Conservation (phyloP, 2,113 vertebrate genomes). For the Rhizomys pruinosus region DNA sequence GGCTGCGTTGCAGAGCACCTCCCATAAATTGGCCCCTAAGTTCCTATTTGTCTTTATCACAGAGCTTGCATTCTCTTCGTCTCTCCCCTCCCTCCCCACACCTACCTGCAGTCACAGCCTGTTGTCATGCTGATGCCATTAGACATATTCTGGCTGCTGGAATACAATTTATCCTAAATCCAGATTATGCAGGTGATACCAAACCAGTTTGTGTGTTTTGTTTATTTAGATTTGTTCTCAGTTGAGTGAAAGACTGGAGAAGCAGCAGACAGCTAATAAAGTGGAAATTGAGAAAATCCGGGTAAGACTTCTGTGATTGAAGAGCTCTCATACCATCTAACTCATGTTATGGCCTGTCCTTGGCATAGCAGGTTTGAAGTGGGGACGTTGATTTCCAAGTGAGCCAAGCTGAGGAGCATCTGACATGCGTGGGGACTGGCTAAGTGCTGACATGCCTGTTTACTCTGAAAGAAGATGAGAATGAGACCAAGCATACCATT, state of each 20-base stretch:
- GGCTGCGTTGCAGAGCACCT: fast-evolving
- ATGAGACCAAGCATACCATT: neutral
- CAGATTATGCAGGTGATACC: neutral
- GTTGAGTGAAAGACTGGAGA: constrained; percentile 97
- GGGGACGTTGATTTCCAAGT: no score
- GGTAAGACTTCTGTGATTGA: constrained; percentile 87
- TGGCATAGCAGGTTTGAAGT: neutral
- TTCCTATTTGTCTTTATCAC: no score
- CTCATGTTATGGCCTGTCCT: neutral
- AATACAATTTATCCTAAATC: neutral
- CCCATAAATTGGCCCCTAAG: no score
- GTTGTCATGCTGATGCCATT: no score
- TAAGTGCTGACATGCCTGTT: neutral
- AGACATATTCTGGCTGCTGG: neutral
- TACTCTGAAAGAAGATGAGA: neutral
- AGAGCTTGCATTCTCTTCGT: no score
- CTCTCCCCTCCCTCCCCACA: no score
- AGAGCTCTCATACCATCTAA: neutral
- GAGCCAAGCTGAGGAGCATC: neutral
- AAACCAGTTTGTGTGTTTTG: constrained; percentile 38
- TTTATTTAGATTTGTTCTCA: constrained; percentile 96
- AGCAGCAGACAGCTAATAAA: constrained; percentile 95
- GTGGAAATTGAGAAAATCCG: constrained; percentile 97
- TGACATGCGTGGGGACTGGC: no score
- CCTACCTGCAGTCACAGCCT: no score